A percentile compares a stretch with the other conserved stretches of the same genome.
Conservation (phyloP, 2,888 invertebrate genomes). For the Hylaea fasciaria region DNA sequence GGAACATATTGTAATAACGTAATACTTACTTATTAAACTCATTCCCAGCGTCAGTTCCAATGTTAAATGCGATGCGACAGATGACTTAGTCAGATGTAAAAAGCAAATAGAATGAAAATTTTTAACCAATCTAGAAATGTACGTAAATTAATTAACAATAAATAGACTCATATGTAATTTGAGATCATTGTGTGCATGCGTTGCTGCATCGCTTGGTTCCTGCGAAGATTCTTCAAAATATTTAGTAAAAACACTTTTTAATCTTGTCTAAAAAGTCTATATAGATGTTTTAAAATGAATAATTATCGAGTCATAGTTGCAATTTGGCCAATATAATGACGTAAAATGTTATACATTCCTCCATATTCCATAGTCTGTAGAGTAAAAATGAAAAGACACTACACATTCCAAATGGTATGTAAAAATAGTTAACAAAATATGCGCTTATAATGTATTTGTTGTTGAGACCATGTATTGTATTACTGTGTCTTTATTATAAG, state of each 20-base stretch:
- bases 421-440: slow-evolving; percentile 70
- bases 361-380: slow-evolving; percentile 52
- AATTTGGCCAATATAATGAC: slow-evolving; percentile 39
- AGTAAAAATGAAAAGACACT: slow-evolving; percentile 55
- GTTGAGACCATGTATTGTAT: slow-evolving; percentile 73
- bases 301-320: slow-evolving; percentile 31
- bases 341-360: slow-evolving; percentile 67
- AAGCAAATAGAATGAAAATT: slow-evolving; percentile 32
- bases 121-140: slow-evolving; percentile 20
- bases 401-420: slow-evolving; percentile 68
- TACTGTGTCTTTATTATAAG: slow-evolving; percentile 76
- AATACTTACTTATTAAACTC: slow-evolving; percentile 14
- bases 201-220: slow-evolving; percentile 17
- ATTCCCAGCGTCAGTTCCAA: slow-evolving; percentile 46
- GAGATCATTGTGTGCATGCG: slow-evolving; percentile 8
- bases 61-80: slow-evolving; percentile 35
- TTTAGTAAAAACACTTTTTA: not conserved
- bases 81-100: slow-evolving; percentile 34
- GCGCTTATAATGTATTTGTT: slow-evolving; percentile 78
- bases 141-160: slow-evolving; percentile 4
- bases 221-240: not conserved
- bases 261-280: not conserved
- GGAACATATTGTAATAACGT: slow-evolving; percentile 11
- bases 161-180: slow-evolving; percentile 13
- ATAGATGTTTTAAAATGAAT: not conserved